Evolutionary conservation across 2,888 invertebrate genomes (phyloP).

Genomic region (Rapana venosa): DNA sequence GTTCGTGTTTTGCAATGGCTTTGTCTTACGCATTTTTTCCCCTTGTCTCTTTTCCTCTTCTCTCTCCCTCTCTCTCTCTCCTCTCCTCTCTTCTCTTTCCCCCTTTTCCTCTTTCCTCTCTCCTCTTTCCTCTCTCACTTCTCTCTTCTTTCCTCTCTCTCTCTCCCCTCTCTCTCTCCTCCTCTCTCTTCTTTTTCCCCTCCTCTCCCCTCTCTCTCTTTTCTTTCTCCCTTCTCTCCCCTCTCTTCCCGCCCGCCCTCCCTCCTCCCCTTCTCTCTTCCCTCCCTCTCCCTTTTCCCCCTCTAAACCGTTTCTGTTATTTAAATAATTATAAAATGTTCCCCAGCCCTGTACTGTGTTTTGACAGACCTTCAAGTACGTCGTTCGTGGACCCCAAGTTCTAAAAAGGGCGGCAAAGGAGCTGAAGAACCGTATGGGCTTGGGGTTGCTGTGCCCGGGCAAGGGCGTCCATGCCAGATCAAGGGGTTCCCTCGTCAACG

Average conservation of each 20-base stretch:
- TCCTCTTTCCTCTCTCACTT: neutral
- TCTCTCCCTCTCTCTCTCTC: no score
- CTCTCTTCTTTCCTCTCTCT: neutral
- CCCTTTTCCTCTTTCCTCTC: conserved; percentile 16
- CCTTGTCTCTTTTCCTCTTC: neutral
- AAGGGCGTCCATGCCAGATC: conserved; percentile 75
- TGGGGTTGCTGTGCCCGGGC: conserved; percentile 78
- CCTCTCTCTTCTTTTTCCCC: neutral
- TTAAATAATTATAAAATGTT: neutral
- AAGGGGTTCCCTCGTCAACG: conserved; percentile 75
- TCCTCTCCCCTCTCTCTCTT: neutral
- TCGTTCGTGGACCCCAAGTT: conserved; percentile 76
- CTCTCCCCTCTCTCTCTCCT: neutral
- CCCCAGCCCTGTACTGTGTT: neutral
- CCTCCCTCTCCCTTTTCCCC: neutral
- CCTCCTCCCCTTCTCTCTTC: neutral
- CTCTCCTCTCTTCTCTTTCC: neutral
- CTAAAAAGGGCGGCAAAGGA: conserved; percentile 72
- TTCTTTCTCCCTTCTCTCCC: neutral
- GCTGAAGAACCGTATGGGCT: conserved; percentile 74
- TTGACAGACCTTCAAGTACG: conserved; percentile 75
- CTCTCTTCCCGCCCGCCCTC: no score
- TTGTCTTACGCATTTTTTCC: neutral
- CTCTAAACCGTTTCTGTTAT: no score
- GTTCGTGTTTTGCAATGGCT: no score